Evolutionary conservation across 2,797 vertebrate species (phyloP), one percentile per base, ranked within the genome.

Genomic region (Parauchenoglanis punctatus): DNA sequence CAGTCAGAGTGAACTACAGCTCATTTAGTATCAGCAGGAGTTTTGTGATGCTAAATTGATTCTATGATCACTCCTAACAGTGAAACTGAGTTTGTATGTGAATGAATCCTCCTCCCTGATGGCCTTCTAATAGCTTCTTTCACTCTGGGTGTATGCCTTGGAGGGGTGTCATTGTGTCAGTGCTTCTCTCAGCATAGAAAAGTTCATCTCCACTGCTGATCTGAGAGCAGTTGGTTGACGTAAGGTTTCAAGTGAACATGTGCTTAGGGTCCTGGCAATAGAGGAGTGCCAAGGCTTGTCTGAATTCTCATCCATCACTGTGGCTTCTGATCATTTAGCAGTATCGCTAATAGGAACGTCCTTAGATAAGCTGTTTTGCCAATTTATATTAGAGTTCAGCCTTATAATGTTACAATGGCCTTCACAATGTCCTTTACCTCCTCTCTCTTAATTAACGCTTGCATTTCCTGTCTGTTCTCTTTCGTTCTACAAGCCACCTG

Each of bases 391-490:
- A 67, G 13, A 8, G 59, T 20, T 77, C 81, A 87, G 52, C 25
- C 83, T 40, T 86, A 52, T 87, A 20, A 63, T 87, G 81, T 87
- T 28, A 76, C 81, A 68, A 58, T 49, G 61, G 81, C 82, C 35
- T 87, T 70, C 25, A 58, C 25, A 40, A 58, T 56, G 72, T 67
- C 56, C 56, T n/a, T 59, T 44, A 44, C 78, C 18, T 23, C 40
- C 35, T 44, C 52, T 46, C 61, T 20, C 23, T 70, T 58, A 28
- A 46, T n/a, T 70, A 84, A 70, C 5, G 25, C 58, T 28, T 70
- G 2, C 46, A 52, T 72, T 72, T 28, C 58, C 28, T 86, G 75
- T 70, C 83, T 23, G 35, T 44, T 31, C 59, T 84, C 13, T 44
- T 44, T 23, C 3, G 40, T 80, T 63, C 15, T n/a, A 0, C 5